Percentiles rank a stretch among this genome's conserved stretches.
These are phyloP conservation scores for Macrotus californicus DNA, from an alignment of 2,113 vertebrate genomes.

Conservation along the genomic window DNA sequence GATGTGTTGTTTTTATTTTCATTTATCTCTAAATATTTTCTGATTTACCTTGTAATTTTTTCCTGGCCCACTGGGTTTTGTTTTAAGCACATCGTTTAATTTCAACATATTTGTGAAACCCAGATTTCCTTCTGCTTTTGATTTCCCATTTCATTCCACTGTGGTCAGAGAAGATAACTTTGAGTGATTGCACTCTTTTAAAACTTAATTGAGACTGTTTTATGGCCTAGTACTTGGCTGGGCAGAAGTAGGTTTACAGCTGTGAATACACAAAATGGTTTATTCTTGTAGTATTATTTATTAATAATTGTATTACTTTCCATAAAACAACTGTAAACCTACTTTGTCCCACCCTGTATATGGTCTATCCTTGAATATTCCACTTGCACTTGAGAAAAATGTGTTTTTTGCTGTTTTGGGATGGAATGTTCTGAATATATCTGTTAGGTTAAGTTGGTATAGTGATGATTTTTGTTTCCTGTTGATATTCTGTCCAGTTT, in stretches of 20 bases:
- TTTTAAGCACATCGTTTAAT: neutral
- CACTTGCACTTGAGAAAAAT: neutral
- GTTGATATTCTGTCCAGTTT: neutral
- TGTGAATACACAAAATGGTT: no score
- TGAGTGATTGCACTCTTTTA: neutral
- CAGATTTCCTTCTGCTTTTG: neutral
- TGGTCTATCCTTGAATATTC: neutral
- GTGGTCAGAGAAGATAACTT: neutral
- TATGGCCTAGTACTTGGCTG: neutral
- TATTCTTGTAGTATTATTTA: no score
- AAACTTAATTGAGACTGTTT: neutral
- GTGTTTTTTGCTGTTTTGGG: neutral
- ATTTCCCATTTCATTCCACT: neutral
- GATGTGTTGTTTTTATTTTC: neutral
- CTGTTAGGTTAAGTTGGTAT: neutral
- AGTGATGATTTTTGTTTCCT: neutral
- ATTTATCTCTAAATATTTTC: neutral
- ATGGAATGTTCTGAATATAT: neutral
- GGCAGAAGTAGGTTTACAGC: no score
- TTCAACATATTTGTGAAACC: slow-evolving; percentile 1
- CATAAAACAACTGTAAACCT: no score
- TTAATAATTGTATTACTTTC: no score
- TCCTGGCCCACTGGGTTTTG: neutral
- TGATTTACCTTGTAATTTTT: neutral
- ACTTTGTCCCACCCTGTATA: no score